Conservation (phyloP, 2,888 invertebrate genomes). For the Campopleginae sp. region DNA sequence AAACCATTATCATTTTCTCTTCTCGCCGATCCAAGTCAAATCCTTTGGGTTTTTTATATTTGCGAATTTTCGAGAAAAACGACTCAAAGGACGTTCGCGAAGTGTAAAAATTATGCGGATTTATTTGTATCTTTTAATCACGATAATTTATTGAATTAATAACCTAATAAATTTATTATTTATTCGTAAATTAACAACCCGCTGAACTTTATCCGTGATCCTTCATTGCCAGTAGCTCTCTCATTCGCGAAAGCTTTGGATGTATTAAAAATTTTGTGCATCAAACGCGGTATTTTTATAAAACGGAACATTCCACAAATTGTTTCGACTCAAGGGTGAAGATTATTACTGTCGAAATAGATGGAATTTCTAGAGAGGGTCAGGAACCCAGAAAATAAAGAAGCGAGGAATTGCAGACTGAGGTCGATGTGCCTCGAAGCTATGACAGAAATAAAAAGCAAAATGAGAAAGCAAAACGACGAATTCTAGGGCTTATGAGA, state of each 20-base stretch:
- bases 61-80: conserved; percentile 15
- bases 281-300: not conserved
- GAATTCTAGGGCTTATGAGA: conserved; percentile 15
- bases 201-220: not conserved
- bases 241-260: not conserved
- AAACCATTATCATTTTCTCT: conserved; percentile 47
- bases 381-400: conserved; percentile 33
- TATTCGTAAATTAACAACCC: not conserved
- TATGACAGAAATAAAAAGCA: conserved; percentile 6
- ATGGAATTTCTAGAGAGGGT: conserved; percentile 48
- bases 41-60: conserved; percentile 70
- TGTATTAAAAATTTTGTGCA: not conserved
- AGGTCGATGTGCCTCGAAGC: conserved; percentile 48
- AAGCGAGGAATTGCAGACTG: not conserved
- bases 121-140: not conserved
- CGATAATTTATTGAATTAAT: not conserved
- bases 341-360: conserved; percentile 17
- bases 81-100: not conserved
- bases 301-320: not conserved
- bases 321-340: not conserved
- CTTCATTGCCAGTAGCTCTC: no score
- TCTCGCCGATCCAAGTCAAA: conserved; percentile 15
- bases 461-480: conserved; percentile 12
- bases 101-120: not conserved
- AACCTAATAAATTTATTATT: not conserved